A percentile compares a stretch with the other conserved stretches of the same genome.
These are phyloP conservation scores for Peribatodes rhomboidaria DNA, from an alignment of 2,888 invertebrate genomes.

Conservation along the genomic window DNA sequence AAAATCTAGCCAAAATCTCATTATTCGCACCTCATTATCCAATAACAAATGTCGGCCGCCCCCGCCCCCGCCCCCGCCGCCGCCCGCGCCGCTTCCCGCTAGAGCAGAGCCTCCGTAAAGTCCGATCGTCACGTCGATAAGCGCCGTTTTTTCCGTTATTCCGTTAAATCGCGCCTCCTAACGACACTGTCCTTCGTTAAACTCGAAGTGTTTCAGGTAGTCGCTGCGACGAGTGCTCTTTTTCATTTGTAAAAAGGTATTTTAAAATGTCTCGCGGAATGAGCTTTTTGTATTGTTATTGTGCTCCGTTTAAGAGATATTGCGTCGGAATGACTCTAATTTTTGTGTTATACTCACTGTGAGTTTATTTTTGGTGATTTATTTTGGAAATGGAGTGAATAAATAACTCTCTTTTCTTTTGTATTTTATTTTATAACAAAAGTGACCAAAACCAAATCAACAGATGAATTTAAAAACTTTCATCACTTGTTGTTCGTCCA, in stretches of 20 bases:
- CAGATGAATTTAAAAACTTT: neutral
- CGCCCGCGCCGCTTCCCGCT: neutral
- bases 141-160: conserved; percentile 65
- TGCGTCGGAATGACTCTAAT: conserved; percentile 50
- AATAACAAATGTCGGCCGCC: conserved; percentile 42
- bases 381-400: conserved; percentile 8
- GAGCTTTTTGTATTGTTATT: conserved; percentile 71
- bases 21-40: conserved; percentile 49
- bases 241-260: conserved; percentile 73
- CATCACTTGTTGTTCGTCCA: neutral
- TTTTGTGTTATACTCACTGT: conserved; percentile 33
- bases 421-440: neutral
- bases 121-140: conserved; percentile 79
- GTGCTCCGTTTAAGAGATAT: conserved; percentile 53
- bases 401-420: neutral
- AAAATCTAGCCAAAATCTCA: conserved; percentile 44
- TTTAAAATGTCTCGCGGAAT: conserved; percentile 61
- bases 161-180: conserved; percentile 79
- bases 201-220: conserved; percentile 80
- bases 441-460: neutral
- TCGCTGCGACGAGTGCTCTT: conserved; percentile 74
- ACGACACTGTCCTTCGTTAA: conserved; percentile 76
- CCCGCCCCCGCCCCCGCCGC: neutral
- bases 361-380: conserved; percentile 38
- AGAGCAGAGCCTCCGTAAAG: conserved; percentile 45